Evolutionary conservation across 1,140 invertebrate genomes (phyloP).

Genomic region (Drosophila biarmipes): DNA sequence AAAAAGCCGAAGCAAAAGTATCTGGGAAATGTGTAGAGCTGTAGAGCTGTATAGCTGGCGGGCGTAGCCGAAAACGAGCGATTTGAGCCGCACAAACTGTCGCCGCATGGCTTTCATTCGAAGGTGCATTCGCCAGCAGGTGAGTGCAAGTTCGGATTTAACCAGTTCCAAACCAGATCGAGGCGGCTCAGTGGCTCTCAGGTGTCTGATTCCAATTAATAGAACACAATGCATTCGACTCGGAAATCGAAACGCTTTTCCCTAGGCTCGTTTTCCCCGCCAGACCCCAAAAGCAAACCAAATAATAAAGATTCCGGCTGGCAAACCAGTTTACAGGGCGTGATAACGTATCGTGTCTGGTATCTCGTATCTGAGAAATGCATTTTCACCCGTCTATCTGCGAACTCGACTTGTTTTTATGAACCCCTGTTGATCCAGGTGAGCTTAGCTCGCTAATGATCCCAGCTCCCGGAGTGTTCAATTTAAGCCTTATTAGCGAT

Average conservation of each 20-base stretch:
- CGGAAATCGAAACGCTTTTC: conserved; percentile 26
- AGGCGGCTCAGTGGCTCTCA: conserved; percentile 2
- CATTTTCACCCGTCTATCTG: conserved; percentile 23
- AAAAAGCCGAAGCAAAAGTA: conserved; percentile 64
- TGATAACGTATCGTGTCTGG: conserved; percentile 25
- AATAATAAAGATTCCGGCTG: conserved; percentile 1
- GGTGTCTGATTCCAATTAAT: conserved; percentile 10
- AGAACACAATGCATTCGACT: conserved; percentile 14
- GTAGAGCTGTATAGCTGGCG: conserved; percentile 40
- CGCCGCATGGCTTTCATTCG: conserved; percentile 24
- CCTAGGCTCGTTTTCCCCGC: conserved; percentile 15
- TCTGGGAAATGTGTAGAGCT: conserved; percentile 60
- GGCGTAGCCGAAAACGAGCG: conserved; percentile 59
- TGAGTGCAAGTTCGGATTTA: conserved; percentile 46
- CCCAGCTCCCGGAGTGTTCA: conserved; percentile 26
- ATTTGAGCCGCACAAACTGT: conserved; percentile 68
- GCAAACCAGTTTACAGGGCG: conserved; percentile 25
- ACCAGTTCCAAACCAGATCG: conserved; percentile 59
- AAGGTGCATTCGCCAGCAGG: conserved; percentile 65
- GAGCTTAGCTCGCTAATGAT: conserved; percentile 36
- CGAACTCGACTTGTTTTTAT: conserved; percentile 21
- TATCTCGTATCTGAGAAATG: conserved; percentile 20
- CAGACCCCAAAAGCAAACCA: conserved; percentile 5
- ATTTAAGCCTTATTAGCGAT: conserved; percentile 48
- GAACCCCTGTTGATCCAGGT: conserved; percentile 1